Base-by-base conservation (phyloP, 1,140 invertebrate species). In the Meteorus sp. region DNA sequence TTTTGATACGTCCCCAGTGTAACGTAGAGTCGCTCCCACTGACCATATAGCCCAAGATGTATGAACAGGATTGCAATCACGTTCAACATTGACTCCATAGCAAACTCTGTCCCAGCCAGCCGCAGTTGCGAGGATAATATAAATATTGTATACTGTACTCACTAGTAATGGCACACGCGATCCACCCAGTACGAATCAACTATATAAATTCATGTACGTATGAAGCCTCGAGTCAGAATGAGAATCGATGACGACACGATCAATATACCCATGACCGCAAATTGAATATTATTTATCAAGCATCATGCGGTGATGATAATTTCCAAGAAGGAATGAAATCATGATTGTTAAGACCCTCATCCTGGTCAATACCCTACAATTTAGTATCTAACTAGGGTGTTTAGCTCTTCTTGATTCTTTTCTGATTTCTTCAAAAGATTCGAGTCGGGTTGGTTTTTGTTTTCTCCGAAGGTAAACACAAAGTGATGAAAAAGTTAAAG, bases 81-180 rank as follows among this genome's bases (percentile, higher is more conserved):
- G 73, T 70, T 67, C 73, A 66, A 69, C n/a, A n/a, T n/a, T n/a
- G n/a, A 74, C 73, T 76, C 72, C 69, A 61, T 67, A 67, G 70
- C 75, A 71, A 25, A 17, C 43, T n/a, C n/a, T n/a, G n/a, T n/a
- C n/a, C n/a, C 45, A 11, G 15, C 23, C 45, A 73, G 73, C 72
- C 75, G n/a, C 76, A 74, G 68, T 72, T 71, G 74, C n/a, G n/a
- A n/a, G 75, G 73, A 78, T 78, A 76, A 75, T 75, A 77, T 76
- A 76, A 77, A 78, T 78, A 78, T 76, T 74, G 73, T 70, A 76
- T 65, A 69, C 69, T 68, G 62, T 68, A n/a, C n/a, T 66, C 65
- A 64, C 45, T 60, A 13, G 20, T 13, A 23, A 17, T 41, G 39
- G 48, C 25, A 29, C 39, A 27, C 31, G 23, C 29, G 39, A 17